phyloP scores from a whole-genome alignment of 2,888 invertebrate species.

The Tanytarsus gracilentus region DNA sequence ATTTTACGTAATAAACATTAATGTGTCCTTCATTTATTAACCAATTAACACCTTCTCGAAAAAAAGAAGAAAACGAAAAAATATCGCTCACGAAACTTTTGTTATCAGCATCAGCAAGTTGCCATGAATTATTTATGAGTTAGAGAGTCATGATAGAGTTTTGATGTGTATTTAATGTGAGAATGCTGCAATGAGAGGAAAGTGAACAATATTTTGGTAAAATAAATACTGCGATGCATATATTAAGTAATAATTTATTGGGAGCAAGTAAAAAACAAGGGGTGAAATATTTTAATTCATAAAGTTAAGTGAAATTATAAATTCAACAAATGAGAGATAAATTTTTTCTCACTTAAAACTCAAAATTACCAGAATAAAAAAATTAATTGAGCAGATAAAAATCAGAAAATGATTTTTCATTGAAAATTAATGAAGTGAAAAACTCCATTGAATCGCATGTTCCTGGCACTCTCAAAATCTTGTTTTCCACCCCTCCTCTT shows the following conservation, averaged over 20 bases:
- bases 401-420: too few relatives aligned
- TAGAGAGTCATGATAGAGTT: slow-evolving; percentile 7
- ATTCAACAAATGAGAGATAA: neutral
- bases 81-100: neutral
- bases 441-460: too few relatives aligned
- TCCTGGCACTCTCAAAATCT: too few relatives aligned
- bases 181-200: slow-evolving; percentile 8
- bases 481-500: too few relatives aligned
- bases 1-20: too few relatives aligned
- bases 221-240: neutral
- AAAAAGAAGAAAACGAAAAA: neutral
- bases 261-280: too few relatives aligned
- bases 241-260: too few relatives aligned
- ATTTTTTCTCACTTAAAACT: neutral
- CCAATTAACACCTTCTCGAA: neutral
- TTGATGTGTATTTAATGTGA: slow-evolving; percentile 26
- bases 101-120: slow-evolving; percentile 8
- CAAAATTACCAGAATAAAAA: too few relatives aligned
- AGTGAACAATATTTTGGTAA: neutral
- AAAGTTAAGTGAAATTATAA: too few relatives aligned
- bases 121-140: slow-evolving; percentile 25
- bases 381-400: too few relatives aligned
- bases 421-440: too few relatives aligned
- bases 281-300: too few relatives aligned
- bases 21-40: neutral